phyloP scores from a whole-genome alignment of 1,140 invertebrate species.

The Aphaenogaster floridana region DNA sequence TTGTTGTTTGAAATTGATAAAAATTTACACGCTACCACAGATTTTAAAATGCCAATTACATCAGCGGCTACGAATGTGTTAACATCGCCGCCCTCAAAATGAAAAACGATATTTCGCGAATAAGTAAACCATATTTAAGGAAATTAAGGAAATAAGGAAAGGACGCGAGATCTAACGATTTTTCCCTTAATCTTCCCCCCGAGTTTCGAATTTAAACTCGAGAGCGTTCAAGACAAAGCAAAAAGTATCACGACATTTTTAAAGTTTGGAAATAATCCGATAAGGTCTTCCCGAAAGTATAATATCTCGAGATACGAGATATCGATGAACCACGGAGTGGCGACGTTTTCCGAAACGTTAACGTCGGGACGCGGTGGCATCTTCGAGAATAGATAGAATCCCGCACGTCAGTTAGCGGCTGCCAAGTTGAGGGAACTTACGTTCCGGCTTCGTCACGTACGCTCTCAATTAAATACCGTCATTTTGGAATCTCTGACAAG shows the following conservation, averaged over 20 bases:
- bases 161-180: not conserved
- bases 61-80: not conserved
- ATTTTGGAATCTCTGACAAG: conserved; percentile 52
- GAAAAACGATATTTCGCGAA: not conserved
- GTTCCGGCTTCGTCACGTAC: conserved; percentile 49
- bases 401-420: conserved; percentile 60
- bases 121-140: not conserved
- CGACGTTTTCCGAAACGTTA: conserved; percentile 30
- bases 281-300: not conserved
- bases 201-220: not conserved
- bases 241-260: not conserved
- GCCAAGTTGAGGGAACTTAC: conserved; percentile 54
- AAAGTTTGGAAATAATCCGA: not conserved
- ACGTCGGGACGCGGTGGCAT: conserved; percentile 1
- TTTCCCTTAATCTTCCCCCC: not conserved
- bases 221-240: not conserved
- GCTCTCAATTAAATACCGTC: conserved; percentile 54
- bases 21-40: too few species aligned
- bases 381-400: conserved; percentile 69
- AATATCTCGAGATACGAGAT: not conserved
- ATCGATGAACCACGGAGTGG: conserved; percentile 3
- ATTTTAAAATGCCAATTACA: too few species aligned
- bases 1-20: too few species aligned
- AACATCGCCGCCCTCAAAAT: not conserved
- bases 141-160: not conserved